These are phyloP conservation scores for Neosilurus hyrtlii DNA, from an alignment of 2,797 vertebrate genomes.

Conservation along the genomic window DNA sequence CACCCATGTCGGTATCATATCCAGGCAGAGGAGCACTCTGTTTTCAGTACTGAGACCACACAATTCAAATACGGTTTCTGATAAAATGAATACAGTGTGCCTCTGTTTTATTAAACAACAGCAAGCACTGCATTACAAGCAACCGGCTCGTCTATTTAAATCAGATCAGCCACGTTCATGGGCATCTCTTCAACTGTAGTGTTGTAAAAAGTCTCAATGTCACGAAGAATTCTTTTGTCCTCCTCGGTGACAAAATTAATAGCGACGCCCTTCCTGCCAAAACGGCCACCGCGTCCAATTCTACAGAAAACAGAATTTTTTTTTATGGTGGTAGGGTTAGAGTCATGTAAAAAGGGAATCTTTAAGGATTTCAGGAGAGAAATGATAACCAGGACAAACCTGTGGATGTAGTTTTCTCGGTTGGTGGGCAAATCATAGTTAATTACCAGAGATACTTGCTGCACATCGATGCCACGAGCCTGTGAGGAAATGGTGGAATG, in stretches of 20 bases:
- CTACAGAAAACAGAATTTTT: constrained; percentile 44
- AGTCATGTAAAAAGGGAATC: not conserved
- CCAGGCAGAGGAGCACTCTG: not conserved
- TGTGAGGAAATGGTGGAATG: constrained; percentile 23
- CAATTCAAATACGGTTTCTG: constrained; percentile 1
- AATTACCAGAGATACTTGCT: constrained; percentile 75
- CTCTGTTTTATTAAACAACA: not conserved
- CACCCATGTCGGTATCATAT: not conserved
- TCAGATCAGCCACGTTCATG: constrained; percentile 75
- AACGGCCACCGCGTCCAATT: constrained; percentile 74
- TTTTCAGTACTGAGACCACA: not conserved
- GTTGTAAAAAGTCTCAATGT: constrained; percentile 78
- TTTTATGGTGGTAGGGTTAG: not conserved
- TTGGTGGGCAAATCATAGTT: constrained; percentile 76
- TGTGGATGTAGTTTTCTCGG: constrained; percentile 76
- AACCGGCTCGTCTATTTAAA: constrained; percentile 50
- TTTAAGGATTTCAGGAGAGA: not conserved
- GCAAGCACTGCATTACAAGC: not conserved
- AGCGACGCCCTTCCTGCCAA: constrained; percentile 75
- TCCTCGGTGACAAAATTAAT: constrained; percentile 78
- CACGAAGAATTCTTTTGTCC: constrained; percentile 73
- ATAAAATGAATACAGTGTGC: not conserved
- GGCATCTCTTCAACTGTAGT: constrained; percentile 58
- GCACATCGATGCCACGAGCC: constrained; percentile 75
- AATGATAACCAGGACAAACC: constrained; percentile 52